Base-by-base conservation (phyloP, 2,113 vertebrate genomes). In the Trematocara unimaculatum region DNA sequence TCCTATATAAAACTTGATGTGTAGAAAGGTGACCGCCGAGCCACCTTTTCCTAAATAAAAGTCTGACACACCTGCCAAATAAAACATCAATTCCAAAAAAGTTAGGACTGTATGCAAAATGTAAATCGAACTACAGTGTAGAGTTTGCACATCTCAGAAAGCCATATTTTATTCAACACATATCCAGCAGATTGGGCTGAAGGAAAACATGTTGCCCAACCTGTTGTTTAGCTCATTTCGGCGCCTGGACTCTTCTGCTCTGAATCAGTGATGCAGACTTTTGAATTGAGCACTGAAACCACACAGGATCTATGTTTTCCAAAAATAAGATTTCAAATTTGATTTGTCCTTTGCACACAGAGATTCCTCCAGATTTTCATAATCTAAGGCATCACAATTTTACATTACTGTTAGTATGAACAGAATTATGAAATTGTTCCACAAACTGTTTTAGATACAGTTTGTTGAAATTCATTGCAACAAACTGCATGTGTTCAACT, bases 241-340 rank as follows among this genome's bases (percentile, higher is more conserved):
- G 64, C 0, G 3, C 20, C 67, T 45, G 0, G 40, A 0, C 20
- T 26, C 13, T 45, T 70, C 64, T 23, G 20, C n/a, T 72, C 0
- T 10, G 13, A 72, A 10, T 40, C 62, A 40, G 62, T 5, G 4
- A 67, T 14, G 35, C 35, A 67, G 35, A 20, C n/a, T 8, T 40
- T 67, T 23, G 62, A 67, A 67, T 8, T 67, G 35, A 70, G 62
- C 64, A 15, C n/a, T 42, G 62, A 70, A 38, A 64, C 12, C 23
- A 42, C 35, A 40, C 64, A 42, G 64, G 35, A 70, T 70, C 7
- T 0, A 1, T 15, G 12, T 70, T 70, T 70, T 15, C 64, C 14
- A 6, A 23, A 70, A 42, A 38, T 38, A 23, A 6, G n/a, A 42
- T 42, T 70, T 70, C 8, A 42, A 0, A 70, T 70, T 70, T 1